Percentiles rank a stretch among this genome's conserved stretches.
phyloP scores from a whole-genome alignment of 2,113 vertebrate species.

The Tragelaphus scriptus region DNA sequence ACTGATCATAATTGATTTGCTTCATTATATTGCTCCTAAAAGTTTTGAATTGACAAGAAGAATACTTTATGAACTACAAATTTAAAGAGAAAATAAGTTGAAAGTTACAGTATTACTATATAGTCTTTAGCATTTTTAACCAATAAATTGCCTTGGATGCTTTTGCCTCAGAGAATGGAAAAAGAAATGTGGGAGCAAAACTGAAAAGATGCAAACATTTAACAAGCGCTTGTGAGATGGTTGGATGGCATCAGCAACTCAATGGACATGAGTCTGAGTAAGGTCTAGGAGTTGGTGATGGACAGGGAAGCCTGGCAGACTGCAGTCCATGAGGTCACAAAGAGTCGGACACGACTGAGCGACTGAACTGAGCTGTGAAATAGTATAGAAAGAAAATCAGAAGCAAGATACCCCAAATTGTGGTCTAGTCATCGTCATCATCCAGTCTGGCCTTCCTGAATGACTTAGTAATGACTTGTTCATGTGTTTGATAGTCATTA shows the following conservation, averaged over 20 bases:
- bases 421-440: background rate
- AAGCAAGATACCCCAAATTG: background rate
- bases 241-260: background rate
- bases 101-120: background rate
- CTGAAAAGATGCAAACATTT: background rate
- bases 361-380: background rate
- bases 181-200: background rate
- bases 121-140: background rate
- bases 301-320: background rate
- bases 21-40: background rate
- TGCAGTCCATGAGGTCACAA: background rate
- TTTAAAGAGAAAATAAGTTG: background rate
- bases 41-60: background rate
- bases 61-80: background rate
- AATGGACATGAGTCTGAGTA: background rate
- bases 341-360: fast-evolving
- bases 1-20: background rate
- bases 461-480: background rate
- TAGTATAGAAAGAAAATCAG: background rate
- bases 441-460: background rate
- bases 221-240: background rate
- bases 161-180: background rate
- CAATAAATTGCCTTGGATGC: background rate
- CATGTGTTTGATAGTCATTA: background rate
- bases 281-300: background rate